phyloP scores from a whole-genome alignment of 1,140 invertebrate genomes.

The Melanaphis sacchari region DNA sequence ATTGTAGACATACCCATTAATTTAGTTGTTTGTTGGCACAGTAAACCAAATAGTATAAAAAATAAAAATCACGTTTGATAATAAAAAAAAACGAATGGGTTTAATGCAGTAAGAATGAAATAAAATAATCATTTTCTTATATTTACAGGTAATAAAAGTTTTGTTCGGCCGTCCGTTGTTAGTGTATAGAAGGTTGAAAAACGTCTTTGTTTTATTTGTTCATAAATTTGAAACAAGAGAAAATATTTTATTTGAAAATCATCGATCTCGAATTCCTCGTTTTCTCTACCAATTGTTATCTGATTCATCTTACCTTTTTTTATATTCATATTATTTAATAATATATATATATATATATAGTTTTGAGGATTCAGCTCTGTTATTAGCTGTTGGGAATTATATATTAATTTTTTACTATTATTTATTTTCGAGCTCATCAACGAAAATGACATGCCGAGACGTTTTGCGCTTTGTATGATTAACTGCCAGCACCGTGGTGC shows the following conservation, averaged over 20 bases:
- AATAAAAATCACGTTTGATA: not conserved
- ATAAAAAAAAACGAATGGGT: slow-evolving; percentile 24
- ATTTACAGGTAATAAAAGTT: slow-evolving; percentile 7
- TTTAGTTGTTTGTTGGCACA: slow-evolving; percentile 5
- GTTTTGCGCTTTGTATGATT: slow-evolving; percentile 48
- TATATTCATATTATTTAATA: not conserved
- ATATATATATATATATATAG: not conserved
- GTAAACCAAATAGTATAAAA: not conserved
- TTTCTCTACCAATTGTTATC: not conserved
- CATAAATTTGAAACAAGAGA: not conserved
- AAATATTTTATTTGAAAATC: slow-evolving; percentile 7
- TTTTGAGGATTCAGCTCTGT: not conserved
- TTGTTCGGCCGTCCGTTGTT: not conserved
- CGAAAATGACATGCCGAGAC: slow-evolving; percentile 25
- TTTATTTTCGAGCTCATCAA: not conserved
- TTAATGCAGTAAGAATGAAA: not conserved
- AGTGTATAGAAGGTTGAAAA: not conserved
- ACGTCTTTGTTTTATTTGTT: not conserved
- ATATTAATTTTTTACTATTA: not conserved
- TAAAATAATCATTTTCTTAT: not conserved
- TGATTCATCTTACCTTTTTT: not conserved
- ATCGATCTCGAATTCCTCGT: not conserved
- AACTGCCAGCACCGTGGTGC: not conserved
- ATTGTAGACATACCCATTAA: not conserved
- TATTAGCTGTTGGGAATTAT: not conserved